Percentiles rank a stretch among this genome's conserved stretches.
These are phyloP conservation scores for Patagioenas fasciata DNA, from an alignment of 2,113 vertebrate genomes.

Conservation along the genomic window DNA sequence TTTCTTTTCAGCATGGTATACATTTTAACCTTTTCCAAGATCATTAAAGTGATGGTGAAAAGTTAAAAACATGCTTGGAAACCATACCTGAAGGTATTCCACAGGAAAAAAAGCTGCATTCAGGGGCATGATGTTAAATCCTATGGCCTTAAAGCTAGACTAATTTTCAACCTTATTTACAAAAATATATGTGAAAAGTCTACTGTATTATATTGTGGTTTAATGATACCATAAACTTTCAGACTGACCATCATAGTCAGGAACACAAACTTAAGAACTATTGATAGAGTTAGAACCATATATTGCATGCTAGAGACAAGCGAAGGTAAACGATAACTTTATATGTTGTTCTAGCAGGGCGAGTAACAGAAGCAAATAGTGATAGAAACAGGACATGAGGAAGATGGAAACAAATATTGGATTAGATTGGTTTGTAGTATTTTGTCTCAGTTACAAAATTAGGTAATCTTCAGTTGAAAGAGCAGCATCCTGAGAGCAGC, in stretches of 20 bases:
- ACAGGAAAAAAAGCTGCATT: neutral
- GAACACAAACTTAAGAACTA: neutral
- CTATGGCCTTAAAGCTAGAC: neutral
- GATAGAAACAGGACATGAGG: neutral
- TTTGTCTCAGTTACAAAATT: neutral
- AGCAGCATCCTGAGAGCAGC: accelerated
- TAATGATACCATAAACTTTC: neutral
- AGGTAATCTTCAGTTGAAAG: neutral
- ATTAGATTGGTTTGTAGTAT: neutral
- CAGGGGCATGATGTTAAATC: neutral
- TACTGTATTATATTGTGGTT: neutral
- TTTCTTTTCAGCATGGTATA: neutral
- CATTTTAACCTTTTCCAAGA: neutral
- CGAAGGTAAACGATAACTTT: neutral
- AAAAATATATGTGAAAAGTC: neutral
- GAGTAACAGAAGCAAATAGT: neutral
- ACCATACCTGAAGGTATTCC: neutral
- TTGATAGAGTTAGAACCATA: neutral
- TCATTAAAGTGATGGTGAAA: neutral
- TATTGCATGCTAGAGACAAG: neutral
- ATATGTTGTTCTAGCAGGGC: neutral
- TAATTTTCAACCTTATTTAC: neutral
- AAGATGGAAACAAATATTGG: neutral
- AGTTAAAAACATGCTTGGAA: neutral
- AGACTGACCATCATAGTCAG: neutral